These are phyloP conservation scores for Eueremaeus valkanovi DNA, from an alignment of 2,888 invertebrate genomes.

Conservation along the genomic window DNA sequence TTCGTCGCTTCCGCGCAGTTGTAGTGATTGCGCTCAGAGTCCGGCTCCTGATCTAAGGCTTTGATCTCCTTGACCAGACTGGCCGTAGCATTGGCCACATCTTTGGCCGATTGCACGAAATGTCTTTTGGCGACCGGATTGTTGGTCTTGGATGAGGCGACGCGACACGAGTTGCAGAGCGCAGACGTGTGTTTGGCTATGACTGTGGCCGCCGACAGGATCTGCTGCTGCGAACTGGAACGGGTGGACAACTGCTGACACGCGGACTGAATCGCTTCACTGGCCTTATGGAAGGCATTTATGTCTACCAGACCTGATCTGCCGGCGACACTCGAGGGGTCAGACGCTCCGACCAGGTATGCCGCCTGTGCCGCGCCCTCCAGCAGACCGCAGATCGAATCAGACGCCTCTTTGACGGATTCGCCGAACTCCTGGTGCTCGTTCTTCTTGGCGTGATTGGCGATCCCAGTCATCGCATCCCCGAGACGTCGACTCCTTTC, in stretches of 20 bases:
- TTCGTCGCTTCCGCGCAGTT: conserved; percentile 72
- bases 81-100: conserved; percentile 93
- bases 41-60: conserved; percentile 71
- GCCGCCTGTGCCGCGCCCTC: conserved; percentile 90
- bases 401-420: conserved; percentile 75
- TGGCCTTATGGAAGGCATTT: conserved; percentile 77
- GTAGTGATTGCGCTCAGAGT: conserved; percentile 66
- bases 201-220: conserved; percentile 82
- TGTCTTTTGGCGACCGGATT: conserved; percentile 90
- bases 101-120: conserved; percentile 95
- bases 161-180: conserved; percentile 88
- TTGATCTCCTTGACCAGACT: conserved; percentile 88
- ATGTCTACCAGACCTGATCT: conserved; percentile 83
- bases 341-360: conserved; percentile 88
- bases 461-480: conserved; percentile 87
- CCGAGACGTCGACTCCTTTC: conserved; percentile 66
- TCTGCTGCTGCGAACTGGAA: conserved; percentile 71
- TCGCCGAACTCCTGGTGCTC: conserved; percentile 79
- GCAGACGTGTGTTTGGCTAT: conserved; percentile 95
- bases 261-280: conserved; percentile 82
- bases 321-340: conserved; percentile 82
- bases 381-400: conserved; percentile 82
- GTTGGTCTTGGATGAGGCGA: conserved; percentile 81
- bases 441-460: conserved; percentile 79
- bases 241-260: conserved; percentile 71